Evolutionary conservation across 2,797 vertebrate species (phyloP).

Genomic region (Loris lydekkerianus): DNA sequence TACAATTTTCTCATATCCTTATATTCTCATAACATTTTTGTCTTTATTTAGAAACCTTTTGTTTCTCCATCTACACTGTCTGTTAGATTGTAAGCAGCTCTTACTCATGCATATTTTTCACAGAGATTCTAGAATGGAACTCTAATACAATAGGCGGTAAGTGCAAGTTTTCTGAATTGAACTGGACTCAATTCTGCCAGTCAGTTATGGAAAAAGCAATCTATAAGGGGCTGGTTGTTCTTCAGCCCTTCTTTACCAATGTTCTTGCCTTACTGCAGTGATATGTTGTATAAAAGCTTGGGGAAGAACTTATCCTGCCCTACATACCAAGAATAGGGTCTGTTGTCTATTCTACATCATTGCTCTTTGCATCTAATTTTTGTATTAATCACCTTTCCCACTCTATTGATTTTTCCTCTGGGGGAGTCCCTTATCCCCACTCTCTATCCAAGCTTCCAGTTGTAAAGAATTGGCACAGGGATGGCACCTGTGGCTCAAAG

Average conservation of each 20-base stretch:
- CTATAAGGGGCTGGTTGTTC: neutral
- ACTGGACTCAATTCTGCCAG: neutral
- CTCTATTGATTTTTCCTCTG: neutral
- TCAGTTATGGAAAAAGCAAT: neutral
- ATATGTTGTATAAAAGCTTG: neutral
- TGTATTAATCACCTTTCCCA: neutral
- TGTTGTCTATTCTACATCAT: neutral
- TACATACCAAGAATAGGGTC: neutral
- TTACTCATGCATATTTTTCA: neutral
- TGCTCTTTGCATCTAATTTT: neutral
- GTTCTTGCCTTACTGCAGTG: neutral
- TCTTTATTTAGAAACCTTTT: slow-evolving; percentile 7
- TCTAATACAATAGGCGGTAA: neutral
- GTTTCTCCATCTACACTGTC: neutral
- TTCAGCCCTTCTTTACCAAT: neutral
- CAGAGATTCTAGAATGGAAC: neutral
- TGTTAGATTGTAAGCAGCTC: neutral
- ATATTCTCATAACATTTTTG: neutral
- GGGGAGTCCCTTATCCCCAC: neutral
- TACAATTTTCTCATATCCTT: neutral
- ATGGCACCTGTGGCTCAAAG: too few species aligned
- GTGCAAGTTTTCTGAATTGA: slow-evolving; percentile 20
- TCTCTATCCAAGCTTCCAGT: slow-evolving; percentile 17
- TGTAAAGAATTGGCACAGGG: neutral
- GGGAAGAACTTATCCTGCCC: neutral